These are phyloP conservation scores for Darwinula stevensoni DNA, from an alignment of 2,888 invertebrate species.

Conservation along the genomic window DNA sequence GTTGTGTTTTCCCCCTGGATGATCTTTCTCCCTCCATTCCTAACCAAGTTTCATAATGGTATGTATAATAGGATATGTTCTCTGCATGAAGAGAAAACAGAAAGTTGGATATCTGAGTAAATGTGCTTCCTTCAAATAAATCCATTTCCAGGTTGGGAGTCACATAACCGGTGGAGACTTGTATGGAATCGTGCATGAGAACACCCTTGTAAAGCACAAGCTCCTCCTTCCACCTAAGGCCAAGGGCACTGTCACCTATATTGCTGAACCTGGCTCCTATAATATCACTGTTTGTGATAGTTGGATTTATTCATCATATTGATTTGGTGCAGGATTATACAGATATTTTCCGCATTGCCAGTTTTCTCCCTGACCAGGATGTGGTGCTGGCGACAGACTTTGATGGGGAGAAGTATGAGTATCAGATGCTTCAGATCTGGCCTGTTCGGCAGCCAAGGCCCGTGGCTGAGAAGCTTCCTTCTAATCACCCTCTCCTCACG, in stretches of 20 bases:
- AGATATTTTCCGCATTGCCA: no score
- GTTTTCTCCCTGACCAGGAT: no score
- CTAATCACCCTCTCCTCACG: slow-evolving; percentile 89
- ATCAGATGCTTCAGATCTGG: slow-evolving; percentile 97
- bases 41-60: no score
- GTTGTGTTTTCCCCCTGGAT: no score
- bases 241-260: slow-evolving; percentile 82
- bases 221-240: slow-evolving; percentile 78
- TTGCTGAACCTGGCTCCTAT: slow-evolving; percentile 81
- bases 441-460: slow-evolving; percentile 95
- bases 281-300: slow-evolving; percentile 43
- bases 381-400: slow-evolving; percentile 93
- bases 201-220: slow-evolving; percentile 87
- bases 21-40: no score
- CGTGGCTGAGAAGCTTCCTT: slow-evolving; percentile 85
- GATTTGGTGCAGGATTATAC: not conserved
- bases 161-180: slow-evolving; percentile 97
- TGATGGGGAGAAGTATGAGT: slow-evolving; percentile 71
- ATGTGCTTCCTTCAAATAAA: slow-evolving; percentile 7
- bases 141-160: slow-evolving; percentile 36
- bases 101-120: slow-evolving; percentile 4
- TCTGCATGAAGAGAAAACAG: slow-evolving; percentile 4
- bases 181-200: slow-evolving; percentile 85
- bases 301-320: no score
- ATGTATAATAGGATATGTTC: not conserved